Evolutionary conservation across 2,113 vertebrate species (phyloP), one percentile per base, ranked within the genome.

Genomic region (Falcunculus frontatus): DNA sequence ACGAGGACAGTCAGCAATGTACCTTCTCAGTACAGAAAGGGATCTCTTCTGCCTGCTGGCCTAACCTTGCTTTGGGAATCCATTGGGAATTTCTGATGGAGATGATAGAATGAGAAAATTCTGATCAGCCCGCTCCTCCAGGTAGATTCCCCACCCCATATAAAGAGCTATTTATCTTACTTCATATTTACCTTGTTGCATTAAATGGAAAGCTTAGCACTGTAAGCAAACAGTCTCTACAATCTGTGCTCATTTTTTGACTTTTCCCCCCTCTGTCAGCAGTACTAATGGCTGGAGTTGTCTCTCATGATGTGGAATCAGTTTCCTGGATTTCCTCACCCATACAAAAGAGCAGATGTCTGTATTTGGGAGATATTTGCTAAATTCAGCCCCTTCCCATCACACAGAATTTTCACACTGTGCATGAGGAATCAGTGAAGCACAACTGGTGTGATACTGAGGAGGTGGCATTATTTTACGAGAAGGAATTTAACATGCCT

Each of bases 1-100:
- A 42, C 0, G 4, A 46, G 57, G 15, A 39, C 15, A 50, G 47
- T 9, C 33, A 78, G 47, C 0, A 0, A 19, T 0, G 0, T 13
- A 16, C 13, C 22, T 82, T 63, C 50, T 59, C 25, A 53, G 16
- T 25, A 20, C 6, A n/a, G 42, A 29, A 62, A 21, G 37, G 32
- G 15, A 27, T 47, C 41, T 73, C 47, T 75, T 53, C 63, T 35
- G 5, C n/a, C 69, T 67, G 13, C 37, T 84, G 81, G 39, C 82
- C 60, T 60, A 39, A 30, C 1, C 3, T 47, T 55, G 17, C 1
- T 2, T 2, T 52, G 55, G 20, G 52, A n/a, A 56, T 56, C 44
- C 39, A 4, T 0, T 50, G 77, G 65, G 35, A 22, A n/a, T 39
- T 74, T 75, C 53, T 65, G 70, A 20, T 32, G 59, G 62, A 73